These are phyloP conservation scores for Agonum fuliginosum DNA, from an alignment of 2,888 invertebrate species.

Conservation along the genomic window DNA sequence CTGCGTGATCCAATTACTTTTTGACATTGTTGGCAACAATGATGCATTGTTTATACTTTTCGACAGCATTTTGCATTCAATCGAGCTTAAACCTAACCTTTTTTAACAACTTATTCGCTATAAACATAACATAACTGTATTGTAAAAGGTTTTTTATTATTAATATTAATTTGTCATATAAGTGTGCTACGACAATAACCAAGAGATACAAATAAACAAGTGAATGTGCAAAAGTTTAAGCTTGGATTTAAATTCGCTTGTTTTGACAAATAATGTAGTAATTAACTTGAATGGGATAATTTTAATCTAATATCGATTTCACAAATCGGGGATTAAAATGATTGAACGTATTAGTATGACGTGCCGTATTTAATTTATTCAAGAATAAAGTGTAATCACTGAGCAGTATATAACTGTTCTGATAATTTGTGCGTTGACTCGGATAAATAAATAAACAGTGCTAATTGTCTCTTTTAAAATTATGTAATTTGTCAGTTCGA, in stretches of 20 bases:
- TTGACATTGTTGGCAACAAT: constrained; percentile 50
- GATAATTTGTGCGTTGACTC: background rate
- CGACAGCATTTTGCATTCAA: constrained; percentile 23
- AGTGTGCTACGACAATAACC: background rate
- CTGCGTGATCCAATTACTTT: too few species aligned
- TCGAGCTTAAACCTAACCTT: constrained; percentile 54
- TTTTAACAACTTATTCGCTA: constrained; percentile 22
- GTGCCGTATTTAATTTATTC: constrained; percentile 34
- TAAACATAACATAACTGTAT: constrained; percentile 12
- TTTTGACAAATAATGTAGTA: constrained; percentile 32
- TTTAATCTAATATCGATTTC: constrained; percentile 49
- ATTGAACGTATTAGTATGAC: constrained; percentile 44
- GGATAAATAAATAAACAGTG: background rate
- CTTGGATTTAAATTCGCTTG: constrained; percentile 16
- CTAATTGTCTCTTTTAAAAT: background rate
- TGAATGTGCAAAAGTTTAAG: background rate
- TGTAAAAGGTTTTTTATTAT: background rate
- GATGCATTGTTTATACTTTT: constrained; percentile 52
- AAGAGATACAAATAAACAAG: background rate
- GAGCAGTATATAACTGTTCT: constrained; percentile 12
- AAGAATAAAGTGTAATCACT: constrained; percentile 9
- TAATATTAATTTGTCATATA: background rate
- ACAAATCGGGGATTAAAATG: constrained; percentile 31
- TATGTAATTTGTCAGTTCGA: constrained; percentile 8
- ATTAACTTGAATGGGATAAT: constrained; percentile 26